Conservation (phyloP, 1,140 invertebrate species). For the Portunus trituberculatus region DNA sequence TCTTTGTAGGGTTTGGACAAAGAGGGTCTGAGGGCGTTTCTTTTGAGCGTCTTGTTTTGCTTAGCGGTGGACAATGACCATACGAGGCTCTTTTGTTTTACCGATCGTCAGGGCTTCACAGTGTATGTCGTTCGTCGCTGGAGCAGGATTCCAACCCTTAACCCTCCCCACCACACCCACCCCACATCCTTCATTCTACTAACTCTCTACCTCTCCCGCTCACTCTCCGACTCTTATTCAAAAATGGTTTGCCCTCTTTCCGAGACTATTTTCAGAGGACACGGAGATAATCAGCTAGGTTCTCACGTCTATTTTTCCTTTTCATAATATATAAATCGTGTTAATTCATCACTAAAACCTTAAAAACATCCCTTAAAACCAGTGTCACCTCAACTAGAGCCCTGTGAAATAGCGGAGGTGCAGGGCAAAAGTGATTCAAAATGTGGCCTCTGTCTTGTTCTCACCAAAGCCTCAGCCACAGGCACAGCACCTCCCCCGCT, state of each 20-base stretch:
- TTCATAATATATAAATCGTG: too few species aligned
- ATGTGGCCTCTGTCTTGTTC: not conserved
- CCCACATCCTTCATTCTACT: not conserved
- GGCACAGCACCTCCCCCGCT: not conserved
- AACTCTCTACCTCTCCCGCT: not conserved
- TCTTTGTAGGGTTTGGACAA: constrained; percentile 68
- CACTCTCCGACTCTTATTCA: not conserved
- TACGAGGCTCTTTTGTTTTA: constrained; percentile 68
- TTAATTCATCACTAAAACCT: too few species aligned
- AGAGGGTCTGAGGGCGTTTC: constrained; percentile 53
- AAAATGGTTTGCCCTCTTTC: too few species aligned
- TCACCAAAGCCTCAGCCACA: not conserved
- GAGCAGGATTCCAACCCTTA: not conserved
- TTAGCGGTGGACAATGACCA: constrained; percentile 69
- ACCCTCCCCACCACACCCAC: not conserved
- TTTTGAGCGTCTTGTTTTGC: constrained; percentile 60
- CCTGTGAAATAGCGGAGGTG: too few species aligned
- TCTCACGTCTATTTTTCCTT: too few species aligned
- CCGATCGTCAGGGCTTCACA: constrained; percentile 38
- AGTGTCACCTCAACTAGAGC: too few species aligned
- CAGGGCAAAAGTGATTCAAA: too few species aligned
- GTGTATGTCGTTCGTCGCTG: constrained; percentile 31
- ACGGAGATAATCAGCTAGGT: too few species aligned
- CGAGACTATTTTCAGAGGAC: too few species aligned
- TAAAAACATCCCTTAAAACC: too few species aligned